Conservation (phyloP, 2,888 invertebrate species). For the Dilophus febrilis region DNA sequence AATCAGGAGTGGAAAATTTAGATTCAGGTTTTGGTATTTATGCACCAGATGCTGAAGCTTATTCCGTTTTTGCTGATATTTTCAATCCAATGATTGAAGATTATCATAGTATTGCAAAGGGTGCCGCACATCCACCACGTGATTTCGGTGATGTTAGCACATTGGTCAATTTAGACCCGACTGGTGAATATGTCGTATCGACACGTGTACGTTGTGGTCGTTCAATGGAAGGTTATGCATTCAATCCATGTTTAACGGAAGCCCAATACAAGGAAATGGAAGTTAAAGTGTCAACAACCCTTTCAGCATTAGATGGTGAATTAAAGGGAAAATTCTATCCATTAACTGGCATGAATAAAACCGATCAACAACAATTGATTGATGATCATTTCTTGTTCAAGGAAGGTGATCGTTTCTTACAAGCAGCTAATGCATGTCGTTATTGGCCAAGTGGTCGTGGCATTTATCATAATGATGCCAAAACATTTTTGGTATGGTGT, state of each 20-base stretch:
- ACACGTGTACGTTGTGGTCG: constrained; percentile 95
- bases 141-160: constrained; percentile 86
- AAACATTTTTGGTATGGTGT: constrained; percentile 96
- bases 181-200: constrained; percentile 79
- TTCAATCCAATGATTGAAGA: constrained; percentile 98
- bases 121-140: constrained; percentile 83
- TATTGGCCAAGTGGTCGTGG: constrained; percentile 96
- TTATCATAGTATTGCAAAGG: constrained; percentile 88
- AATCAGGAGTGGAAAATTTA: constrained; percentile 92
- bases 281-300: constrained; percentile 64
- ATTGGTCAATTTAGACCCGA: constrained; percentile 84
- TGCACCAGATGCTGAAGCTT: constrained; percentile 92
- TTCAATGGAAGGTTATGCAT: constrained; percentile 86
- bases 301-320: constrained; percentile 71
- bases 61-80: constrained; percentile 77
- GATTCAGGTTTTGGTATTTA: constrained; percentile 96
- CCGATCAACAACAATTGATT: constrained; percentile 88
- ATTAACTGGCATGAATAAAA: constrained; percentile 89
- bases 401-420: constrained; percentile 66
- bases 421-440: constrained; percentile 88
- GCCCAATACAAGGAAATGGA: constrained; percentile 97
- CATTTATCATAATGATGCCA: constrained; percentile 93
- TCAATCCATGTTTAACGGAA: constrained; percentile 94
- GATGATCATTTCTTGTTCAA: constrained; percentile 98
- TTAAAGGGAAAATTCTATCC: constrained; percentile 92